Conservation (phyloP, 1,140 invertebrate genomes). For the Tribolium madens region DNA sequence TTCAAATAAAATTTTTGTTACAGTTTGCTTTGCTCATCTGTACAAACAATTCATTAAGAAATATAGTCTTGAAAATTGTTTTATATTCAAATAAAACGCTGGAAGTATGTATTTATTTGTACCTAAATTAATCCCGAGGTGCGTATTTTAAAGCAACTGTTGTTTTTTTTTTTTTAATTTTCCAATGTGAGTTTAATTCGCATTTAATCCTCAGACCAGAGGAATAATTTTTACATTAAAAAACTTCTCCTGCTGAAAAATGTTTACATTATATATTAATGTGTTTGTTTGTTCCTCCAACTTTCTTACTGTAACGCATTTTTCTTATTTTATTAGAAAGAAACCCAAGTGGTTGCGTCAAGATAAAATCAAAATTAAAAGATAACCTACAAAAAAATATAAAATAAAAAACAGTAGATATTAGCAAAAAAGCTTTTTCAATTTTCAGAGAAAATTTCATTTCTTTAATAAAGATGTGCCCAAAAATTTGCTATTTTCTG, state of each 20-base stretch:
- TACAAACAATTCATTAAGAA: neutral
- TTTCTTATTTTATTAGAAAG: neutral
- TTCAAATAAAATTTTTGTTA: neutral
- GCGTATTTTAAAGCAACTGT: neutral
- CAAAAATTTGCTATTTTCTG: too few species aligned
- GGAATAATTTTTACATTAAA: constrained; percentile 22
- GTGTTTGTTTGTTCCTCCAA: constrained; percentile 11
- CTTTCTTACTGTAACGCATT: neutral
- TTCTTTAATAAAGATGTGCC: too few species aligned
- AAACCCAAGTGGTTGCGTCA: neutral
- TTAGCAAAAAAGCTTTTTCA: too few species aligned
- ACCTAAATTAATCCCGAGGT: neutral
- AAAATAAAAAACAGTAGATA: too few species aligned
- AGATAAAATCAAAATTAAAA: neutral
- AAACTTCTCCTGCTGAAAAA: neutral
- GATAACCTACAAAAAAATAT: too few species aligned
- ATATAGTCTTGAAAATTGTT: neutral
- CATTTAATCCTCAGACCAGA: neutral
- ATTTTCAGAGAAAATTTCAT: too few species aligned
- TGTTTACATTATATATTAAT: constrained; percentile 24
- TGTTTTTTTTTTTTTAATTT: constrained; percentile 19
- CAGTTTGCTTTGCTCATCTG: too few species aligned
- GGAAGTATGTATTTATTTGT: neutral
- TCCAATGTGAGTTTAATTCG: constrained; percentile 10
- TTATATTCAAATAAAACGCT: neutral